Conservation (phyloP, 2,888 invertebrate species). For the Ethmia dodecea region DNA sequence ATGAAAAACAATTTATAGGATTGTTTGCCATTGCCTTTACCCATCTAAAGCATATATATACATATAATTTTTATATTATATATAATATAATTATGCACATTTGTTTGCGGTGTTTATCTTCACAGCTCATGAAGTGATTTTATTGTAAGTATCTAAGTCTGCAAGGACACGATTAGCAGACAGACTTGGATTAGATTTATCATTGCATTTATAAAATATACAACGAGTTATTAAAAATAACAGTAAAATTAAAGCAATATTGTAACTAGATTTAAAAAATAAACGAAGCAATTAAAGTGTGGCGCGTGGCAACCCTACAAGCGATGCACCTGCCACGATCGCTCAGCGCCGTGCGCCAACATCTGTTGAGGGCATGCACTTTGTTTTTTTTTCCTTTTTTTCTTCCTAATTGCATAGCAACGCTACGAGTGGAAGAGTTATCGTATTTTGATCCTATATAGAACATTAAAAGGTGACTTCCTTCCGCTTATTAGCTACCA, state of each 20-base stretch:
- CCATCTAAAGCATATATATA: too few species aligned
- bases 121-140: too few species aligned
- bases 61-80: too few species aligned
- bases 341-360: slow-evolving; percentile 60
- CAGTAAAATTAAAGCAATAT: neutral
- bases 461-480: slow-evolving; percentile 8
- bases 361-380: slow-evolving; percentile 59
- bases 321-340: slow-evolving; percentile 60
- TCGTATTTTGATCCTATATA: slow-evolving; percentile 34
- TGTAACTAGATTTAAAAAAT: neutral
- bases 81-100: too few species aligned
- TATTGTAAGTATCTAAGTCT: too few species aligned
- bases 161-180: too few species aligned
- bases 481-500: too few species aligned
- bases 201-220: too few species aligned
- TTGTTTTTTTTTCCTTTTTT: slow-evolving; percentile 38
- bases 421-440: slow-evolving; percentile 35
- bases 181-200: too few species aligned
- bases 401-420: slow-evolving; percentile 49
- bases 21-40: too few species aligned
- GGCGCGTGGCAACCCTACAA: slow-evolving; percentile 43
- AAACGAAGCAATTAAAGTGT: neutral
- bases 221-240: neutral
- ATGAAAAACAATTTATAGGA: too few species aligned
- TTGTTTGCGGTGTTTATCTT: too few species aligned